phyloP scores from a whole-genome alignment of 2,797 vertebrate species.

The Cirrhinus mrigala region DNA sequence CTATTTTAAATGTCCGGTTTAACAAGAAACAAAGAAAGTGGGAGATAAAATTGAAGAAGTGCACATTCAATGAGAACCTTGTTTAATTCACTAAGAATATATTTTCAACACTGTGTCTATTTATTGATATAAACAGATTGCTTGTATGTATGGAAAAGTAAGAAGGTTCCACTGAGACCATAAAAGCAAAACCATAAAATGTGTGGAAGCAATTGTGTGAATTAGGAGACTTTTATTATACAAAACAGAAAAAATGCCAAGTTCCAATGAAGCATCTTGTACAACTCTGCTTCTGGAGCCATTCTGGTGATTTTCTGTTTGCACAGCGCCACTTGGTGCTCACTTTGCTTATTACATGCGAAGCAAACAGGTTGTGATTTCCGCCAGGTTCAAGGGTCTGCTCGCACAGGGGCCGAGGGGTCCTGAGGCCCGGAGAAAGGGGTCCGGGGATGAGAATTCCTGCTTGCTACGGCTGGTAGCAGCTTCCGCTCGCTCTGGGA shows the following conservation, averaged over 20 bases:
- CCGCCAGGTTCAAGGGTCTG: conserved; percentile 46
- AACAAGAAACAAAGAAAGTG: neutral
- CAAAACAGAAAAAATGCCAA: conserved; percentile 42
- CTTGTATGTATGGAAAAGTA: conserved; percentile 52
- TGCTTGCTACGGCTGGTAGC: conserved; percentile 67
- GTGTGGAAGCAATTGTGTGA: conserved; percentile 74
- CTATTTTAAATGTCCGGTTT: conserved; percentile 2
- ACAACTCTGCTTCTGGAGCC: neutral
- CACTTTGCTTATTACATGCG: conserved; percentile 11
- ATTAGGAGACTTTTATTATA: conserved; percentile 71
- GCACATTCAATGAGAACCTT: neutral
- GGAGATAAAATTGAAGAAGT: neutral
- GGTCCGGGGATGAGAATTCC: conserved; percentile 65
- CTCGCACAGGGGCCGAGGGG: conserved; percentile 16
- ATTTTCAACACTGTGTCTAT: neutral
- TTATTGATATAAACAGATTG: conserved; percentile 26
- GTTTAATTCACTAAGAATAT: neutral
- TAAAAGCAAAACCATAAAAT: conserved; percentile 72
- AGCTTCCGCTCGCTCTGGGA: conserved; percentile 70
- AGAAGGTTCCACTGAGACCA: conserved; percentile 68
- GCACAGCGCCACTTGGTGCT: conserved; percentile 60
- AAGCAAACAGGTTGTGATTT: conserved; percentile 27
- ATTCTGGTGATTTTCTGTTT: conserved; percentile 42
- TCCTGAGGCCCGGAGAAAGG: neutral
- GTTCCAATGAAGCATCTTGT: conserved; percentile 1